A percentile compares a stretch with the other conserved stretches of the same genome.
Conservation (phyloP, 2,113 vertebrate species). For the Gopherus flavomarginatus region DNA sequence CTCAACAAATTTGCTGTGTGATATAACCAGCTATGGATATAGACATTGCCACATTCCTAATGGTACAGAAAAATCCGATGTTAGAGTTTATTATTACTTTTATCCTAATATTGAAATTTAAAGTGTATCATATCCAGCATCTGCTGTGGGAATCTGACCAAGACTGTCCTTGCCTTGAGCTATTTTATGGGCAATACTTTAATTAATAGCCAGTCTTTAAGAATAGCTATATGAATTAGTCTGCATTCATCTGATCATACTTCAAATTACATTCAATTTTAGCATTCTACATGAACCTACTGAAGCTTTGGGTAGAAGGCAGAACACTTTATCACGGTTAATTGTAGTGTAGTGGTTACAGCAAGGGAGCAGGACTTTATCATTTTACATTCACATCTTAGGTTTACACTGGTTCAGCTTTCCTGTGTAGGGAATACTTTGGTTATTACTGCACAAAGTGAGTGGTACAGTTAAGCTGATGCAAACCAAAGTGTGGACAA, state of each 20-base stretch:
- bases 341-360: not conserved
- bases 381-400: not conserved
- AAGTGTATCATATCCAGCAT: not conserved
- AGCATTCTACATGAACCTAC: not conserved
- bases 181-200: too few relatives aligned
- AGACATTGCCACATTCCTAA: too few relatives aligned
- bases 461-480: not conserved
- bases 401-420: not conserved
- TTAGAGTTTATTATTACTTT: too few relatives aligned
- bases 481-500: not conserved
- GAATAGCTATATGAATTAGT: not conserved
- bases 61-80: too few relatives aligned
- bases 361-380: not conserved
- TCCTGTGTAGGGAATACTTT: not conserved
- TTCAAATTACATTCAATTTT: not conserved
- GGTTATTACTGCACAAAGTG: not conserved
- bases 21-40: too few relatives aligned
- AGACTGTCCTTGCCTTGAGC: not conserved
- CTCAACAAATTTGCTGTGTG: too few relatives aligned
- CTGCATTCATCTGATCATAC: not conserved
- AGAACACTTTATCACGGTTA: not conserved
- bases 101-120: not conserved
- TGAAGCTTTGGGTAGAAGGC: not conserved
- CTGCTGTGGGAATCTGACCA: not conserved
- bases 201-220: not conserved